phyloP scores from a whole-genome alignment of 2,797 vertebrate species.

The Sternotherus odoratus region DNA sequence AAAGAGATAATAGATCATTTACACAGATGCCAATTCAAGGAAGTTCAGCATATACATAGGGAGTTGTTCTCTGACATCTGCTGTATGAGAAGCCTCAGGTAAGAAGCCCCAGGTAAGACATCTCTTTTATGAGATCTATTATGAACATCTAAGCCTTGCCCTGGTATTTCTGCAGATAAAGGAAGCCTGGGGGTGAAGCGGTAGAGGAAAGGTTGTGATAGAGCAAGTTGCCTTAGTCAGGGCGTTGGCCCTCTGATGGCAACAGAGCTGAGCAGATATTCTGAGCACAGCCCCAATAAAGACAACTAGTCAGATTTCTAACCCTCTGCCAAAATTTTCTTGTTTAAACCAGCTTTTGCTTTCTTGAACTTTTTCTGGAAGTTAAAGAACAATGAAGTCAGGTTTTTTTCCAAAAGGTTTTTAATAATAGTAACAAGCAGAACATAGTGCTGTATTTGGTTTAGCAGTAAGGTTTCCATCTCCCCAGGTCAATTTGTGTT shows the following conservation, averaged over 20 bases:
- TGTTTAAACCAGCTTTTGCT: not conserved
- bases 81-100: not conserved
- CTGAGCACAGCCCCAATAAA: not conserved
- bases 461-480: slow-evolving; percentile 5
- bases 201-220: not conserved
- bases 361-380: not conserved
- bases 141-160: not conserved
- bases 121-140: not conserved
- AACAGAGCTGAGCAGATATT: not conserved
- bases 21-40: not conserved
- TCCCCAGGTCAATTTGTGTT: not conserved
- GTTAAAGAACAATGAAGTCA: not conserved
- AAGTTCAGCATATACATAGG: slow-evolving; percentile 8
- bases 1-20: slow-evolving; percentile 47
- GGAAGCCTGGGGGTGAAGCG: not conserved
- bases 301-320: not conserved
- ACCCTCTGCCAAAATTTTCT: not conserved
- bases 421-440: slow-evolving; percentile 15
- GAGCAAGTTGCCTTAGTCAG: not conserved
- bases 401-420: not conserved
- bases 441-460: not conserved
- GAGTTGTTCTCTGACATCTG: not conserved
- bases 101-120: not conserved
- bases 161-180: not conserved
- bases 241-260: not conserved